A percentile compares a stretch with the other conserved stretches of the same genome.
Evolutionary conservation across 2,797 vertebrate genomes (phyloP).

Genomic region (Periparus ater): DNA sequence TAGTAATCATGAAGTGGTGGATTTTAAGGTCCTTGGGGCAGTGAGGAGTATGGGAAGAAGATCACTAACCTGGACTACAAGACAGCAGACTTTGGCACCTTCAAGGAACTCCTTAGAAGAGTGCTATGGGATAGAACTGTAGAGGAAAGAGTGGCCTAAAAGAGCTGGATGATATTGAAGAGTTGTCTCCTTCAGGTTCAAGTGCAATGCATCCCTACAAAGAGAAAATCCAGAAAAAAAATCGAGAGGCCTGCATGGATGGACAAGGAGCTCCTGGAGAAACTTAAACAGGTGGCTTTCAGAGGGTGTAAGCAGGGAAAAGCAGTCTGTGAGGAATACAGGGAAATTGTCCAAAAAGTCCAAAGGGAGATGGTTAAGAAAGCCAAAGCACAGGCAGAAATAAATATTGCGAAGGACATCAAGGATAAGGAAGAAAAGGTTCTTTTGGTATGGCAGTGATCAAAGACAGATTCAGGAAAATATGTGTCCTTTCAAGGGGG

Average conservation of each 20-base stretch:
- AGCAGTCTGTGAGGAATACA: not conserved
- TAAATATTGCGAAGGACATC: not conserved
- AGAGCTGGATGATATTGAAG: not conserved
- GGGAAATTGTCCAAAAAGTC: not conserved
- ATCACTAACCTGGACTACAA: not conserved
- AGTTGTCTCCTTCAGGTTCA: not conserved
- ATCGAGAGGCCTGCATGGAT: not conserved
- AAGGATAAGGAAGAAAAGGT: not conserved
- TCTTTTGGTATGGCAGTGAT: not conserved
- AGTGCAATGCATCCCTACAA: not conserved
- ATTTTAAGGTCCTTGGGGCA: not conserved
- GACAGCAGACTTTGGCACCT: not conserved
- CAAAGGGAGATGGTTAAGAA: not conserved
- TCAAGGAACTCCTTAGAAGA: not conserved
- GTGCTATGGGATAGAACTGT: not conserved
- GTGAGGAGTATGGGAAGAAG: not conserved
- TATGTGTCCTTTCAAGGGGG: not conserved
- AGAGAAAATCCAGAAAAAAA: not conserved
- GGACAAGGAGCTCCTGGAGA: not conserved
- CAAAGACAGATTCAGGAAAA: not conserved
- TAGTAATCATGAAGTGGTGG: fast-evolving
- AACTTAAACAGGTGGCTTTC: not conserved
- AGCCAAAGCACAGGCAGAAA: not conserved
- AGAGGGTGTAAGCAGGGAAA: not conserved
- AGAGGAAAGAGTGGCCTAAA: fast-evolving